Conservation (phyloP, 2,797 vertebrate genomes). For the Centroberyx gerrardi region DNA sequence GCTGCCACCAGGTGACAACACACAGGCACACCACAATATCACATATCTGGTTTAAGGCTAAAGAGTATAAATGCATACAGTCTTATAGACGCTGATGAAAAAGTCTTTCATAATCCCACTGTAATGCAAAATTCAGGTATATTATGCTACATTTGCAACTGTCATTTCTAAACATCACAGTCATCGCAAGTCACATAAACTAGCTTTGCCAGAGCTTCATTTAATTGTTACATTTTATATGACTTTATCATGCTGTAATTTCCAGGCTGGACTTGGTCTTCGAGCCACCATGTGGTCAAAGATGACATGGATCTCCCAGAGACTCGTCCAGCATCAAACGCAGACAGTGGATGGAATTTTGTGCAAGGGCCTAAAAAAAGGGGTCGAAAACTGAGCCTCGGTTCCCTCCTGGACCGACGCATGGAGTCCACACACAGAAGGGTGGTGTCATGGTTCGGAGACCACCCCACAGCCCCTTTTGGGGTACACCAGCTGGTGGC, state of each 20-base stretch:
- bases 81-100: no score
- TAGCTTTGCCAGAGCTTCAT: no score
- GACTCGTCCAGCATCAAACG: constrained; percentile 25
- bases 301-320: constrained; percentile 84
- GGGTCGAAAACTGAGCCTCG: constrained; percentile 73
- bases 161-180: no score
- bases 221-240: no score
- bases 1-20: constrained; percentile 86
- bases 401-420: constrained; percentile 66
- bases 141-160: no score
- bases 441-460: constrained; percentile 90
- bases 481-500: constrained; percentile 91
- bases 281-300: constrained; percentile 68
- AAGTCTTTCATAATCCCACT: no score
- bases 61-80: not conserved
- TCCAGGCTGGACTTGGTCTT: constrained; percentile 88
- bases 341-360: not conserved
- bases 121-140: no score
- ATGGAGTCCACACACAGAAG: constrained; percentile 84
- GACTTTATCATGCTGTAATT: constrained; percentile 32
- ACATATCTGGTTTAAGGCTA: not conserved
- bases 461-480: constrained; percentile 86
- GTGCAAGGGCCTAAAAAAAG: constrained; percentile 10
- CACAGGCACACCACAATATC: not conserved
- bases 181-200: no score